phyloP scores from a whole-genome alignment of 2,888 invertebrate species.

The Muscina levida region DNA sequence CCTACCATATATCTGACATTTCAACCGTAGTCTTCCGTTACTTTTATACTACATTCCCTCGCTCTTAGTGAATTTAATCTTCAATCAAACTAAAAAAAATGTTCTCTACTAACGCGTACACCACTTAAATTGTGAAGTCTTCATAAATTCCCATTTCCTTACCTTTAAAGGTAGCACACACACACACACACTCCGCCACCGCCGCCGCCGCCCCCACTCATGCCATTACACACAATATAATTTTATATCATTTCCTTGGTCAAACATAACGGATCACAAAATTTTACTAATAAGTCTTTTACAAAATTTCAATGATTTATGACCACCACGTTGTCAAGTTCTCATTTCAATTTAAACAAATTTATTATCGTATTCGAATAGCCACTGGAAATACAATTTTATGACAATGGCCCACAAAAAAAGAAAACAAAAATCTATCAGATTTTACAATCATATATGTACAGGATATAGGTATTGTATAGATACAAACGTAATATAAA shows the following conservation, averaged over 20 bases:
- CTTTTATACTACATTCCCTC: too few species aligned
- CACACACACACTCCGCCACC: background rate
- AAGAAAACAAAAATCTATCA: too few species aligned
- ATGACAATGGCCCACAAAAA: background rate
- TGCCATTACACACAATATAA: too few species aligned
- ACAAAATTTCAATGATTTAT: conserved; percentile 46
- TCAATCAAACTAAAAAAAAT: too few species aligned
- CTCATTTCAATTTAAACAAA: conserved; percentile 15
- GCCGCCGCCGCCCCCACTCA: too few species aligned
- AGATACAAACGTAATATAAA: background rate
- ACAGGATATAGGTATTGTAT: conserved; percentile 26
- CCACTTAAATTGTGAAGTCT: conserved; percentile 12
- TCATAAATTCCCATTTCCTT: conserved; percentile 21
- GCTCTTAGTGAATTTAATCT: too few species aligned
- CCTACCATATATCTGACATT: too few species aligned
- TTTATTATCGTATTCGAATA: conserved; percentile 21
- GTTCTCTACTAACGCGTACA: too few species aligned
- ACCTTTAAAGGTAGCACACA: conserved; percentile 2
- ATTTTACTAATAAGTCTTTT: conserved; percentile 17
- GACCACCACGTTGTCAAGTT: conserved; percentile 23
- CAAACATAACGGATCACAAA: conserved; percentile 9
- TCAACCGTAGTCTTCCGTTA: too few species aligned
- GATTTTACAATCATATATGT: conserved; percentile 20
- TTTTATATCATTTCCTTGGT: too few species aligned
- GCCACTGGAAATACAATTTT: conserved; percentile 2